Evolutionary conservation across 2,113 vertebrate genomes (phyloP).

Genomic region (Potamarius usumacintae): DNA sequence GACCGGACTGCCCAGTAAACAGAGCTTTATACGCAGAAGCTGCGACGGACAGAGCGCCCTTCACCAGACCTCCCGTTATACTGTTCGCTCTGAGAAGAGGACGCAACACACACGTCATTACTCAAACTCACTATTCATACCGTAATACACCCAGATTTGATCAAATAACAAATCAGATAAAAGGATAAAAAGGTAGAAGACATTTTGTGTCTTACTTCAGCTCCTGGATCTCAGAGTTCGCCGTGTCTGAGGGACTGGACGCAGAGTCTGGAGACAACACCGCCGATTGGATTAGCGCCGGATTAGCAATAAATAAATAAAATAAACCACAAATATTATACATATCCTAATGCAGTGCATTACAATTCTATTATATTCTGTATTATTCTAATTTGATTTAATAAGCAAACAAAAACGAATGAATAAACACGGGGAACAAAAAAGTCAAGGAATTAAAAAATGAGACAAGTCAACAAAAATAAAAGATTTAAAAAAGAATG

Average conservation of each 20-base stretch:
- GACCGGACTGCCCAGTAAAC: slow-evolving; percentile 83
- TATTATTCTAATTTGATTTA: too few relatives aligned
- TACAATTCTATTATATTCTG: too few relatives aligned
- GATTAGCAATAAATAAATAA: not conserved
- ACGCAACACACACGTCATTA: not conserved
- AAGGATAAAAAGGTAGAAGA: too few relatives aligned
- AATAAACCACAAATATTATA: not conserved
- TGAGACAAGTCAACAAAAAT: not conserved
- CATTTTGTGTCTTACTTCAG: slow-evolving; percentile 41
- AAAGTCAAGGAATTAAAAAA: too few relatives aligned
- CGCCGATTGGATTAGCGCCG: too few relatives aligned
- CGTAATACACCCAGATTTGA: not conserved
- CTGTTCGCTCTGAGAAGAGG: slow-evolving; percentile 61
- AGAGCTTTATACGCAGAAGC: slow-evolving; percentile 95
- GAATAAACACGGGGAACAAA: not conserved
- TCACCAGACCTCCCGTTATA: slow-evolving; percentile 87
- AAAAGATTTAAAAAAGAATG: not conserved
- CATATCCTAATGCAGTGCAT: too few relatives aligned
- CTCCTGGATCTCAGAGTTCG: slow-evolving; percentile 55
- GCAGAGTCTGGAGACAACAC: slow-evolving; percentile 22
- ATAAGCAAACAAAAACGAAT: not conserved
- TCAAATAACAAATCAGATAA: not conserved
- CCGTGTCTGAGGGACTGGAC: slow-evolving; percentile 25
- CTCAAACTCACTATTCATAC: not conserved
- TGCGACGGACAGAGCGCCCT: slow-evolving; percentile 91